Evolutionary conservation across 2,113 vertebrate species (phyloP).

Genomic region (Eira barbara): DNA sequence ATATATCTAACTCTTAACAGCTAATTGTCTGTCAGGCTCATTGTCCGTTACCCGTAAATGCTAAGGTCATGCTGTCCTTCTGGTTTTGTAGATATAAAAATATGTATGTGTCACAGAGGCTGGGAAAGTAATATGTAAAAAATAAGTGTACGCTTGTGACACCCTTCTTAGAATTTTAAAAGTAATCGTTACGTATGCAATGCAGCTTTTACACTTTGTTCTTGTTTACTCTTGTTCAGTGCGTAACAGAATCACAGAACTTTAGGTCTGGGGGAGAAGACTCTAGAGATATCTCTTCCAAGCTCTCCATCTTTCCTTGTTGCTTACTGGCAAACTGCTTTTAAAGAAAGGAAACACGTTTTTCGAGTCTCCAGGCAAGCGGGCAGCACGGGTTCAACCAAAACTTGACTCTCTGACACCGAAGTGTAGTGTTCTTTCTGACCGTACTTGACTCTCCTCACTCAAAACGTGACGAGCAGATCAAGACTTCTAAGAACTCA

Average conservation of each 20-base stretch:
- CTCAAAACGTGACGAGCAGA: background rate
- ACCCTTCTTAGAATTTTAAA: background rate
- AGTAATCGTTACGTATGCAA: background rate
- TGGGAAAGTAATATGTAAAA: background rate
- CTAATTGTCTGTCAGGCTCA: slow-evolving; percentile 37
- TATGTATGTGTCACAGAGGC: background rate
- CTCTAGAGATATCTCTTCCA: background rate
- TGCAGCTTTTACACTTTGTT: background rate
- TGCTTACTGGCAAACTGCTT: background rate
- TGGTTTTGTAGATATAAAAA: background rate
- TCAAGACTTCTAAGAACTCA: background rate
- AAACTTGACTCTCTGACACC: background rate
- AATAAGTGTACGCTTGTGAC: background rate
- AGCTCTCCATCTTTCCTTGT: background rate
- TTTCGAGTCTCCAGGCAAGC: background rate
- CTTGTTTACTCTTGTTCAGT: background rate
- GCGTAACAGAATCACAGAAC: background rate
- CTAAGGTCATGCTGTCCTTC: slow-evolving; percentile 65
- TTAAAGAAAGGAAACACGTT: background rate
- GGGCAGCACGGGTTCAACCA: background rate
- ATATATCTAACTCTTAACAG: slow-evolving; percentile 56
- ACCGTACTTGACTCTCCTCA: background rate
- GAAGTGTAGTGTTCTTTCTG: background rate
- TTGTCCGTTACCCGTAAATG: slow-evolving; percentile 45
- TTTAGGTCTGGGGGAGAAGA: background rate